phyloP scores from a whole-genome alignment of 1,140 invertebrate species.

The Homarus americanus region DNA sequence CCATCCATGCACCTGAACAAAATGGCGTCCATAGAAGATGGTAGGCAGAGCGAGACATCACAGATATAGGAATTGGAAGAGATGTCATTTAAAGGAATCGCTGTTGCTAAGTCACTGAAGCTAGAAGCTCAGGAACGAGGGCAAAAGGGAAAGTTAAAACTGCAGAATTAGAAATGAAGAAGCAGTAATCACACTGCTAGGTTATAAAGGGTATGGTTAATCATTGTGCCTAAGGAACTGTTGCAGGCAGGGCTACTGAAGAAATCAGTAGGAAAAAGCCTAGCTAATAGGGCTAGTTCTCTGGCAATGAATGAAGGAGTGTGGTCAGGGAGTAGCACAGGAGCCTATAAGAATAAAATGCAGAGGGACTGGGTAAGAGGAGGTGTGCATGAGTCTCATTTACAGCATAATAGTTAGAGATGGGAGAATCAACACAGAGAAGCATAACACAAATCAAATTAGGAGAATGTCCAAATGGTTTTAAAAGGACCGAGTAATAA shows the following conservation, averaged over 20 bases:
- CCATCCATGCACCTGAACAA: slow-evolving; percentile 72
- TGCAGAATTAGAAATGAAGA: slow-evolving; percentile 46
- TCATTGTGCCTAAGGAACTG: slow-evolving; percentile 33
- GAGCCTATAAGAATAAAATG: slow-evolving; percentile 57
- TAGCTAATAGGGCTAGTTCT: neutral
- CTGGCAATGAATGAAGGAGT: slow-evolving; percentile 11
- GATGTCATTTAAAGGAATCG: slow-evolving; percentile 21
- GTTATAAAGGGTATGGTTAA: slow-evolving; percentile 10
- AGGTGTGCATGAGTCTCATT: neutral
- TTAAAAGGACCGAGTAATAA: neutral
- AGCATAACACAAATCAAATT: neutral
- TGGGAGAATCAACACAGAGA: slow-evolving; percentile 6
- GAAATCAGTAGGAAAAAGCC: slow-evolving; percentile 23
- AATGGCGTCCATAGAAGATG: slow-evolving; percentile 68
- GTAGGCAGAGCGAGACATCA: slow-evolving; percentile 59
- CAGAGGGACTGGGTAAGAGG: slow-evolving; percentile 5
- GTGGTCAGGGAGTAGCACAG: slow-evolving; percentile 22
- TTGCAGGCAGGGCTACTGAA: slow-evolving; percentile 42
- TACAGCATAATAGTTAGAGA: neutral
- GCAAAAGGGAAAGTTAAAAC: neutral
- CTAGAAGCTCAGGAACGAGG: slow-evolving; percentile 38
- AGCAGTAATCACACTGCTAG: slow-evolving; percentile 42
- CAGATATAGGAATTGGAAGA: slow-evolving; percentile 47
- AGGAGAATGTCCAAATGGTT: neutral
- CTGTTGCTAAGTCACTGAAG: slow-evolving; percentile 40